These are phyloP conservation scores for Oncorhynchus tshawytscha DNA, from an alignment of 2,113 vertebrate genomes.

Conservation along the genomic window DNA sequence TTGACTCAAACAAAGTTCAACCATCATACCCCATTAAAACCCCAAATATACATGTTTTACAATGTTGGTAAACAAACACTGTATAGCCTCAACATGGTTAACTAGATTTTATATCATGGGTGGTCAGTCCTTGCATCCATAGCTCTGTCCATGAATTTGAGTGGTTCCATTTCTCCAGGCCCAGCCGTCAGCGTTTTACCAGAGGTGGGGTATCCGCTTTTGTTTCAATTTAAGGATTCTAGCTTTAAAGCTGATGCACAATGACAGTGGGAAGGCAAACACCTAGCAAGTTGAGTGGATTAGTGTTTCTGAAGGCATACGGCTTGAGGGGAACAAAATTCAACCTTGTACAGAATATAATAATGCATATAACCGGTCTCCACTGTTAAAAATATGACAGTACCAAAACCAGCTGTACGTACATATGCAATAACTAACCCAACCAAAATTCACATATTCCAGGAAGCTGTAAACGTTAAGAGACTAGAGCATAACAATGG, in stretches of 20 bases:
- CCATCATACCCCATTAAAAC: no score
- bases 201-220: no score
- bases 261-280: slow-evolving; percentile 49
- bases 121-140: no score
- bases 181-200: no score
- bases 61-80: no score
- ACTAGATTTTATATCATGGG: no score
- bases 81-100: no score
- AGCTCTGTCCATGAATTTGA: no score
- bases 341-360: slow-evolving; percentile 54
- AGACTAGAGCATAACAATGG: slow-evolving; percentile 47
- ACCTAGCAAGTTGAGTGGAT: slow-evolving; percentile 47
- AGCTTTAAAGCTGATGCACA: slow-evolving; percentile 35
- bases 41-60: no score
- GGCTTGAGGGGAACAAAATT: slow-evolving; percentile 54
- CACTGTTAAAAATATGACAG: slow-evolving; percentile 12
- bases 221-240: no score
- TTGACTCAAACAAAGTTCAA: slow-evolving; percentile 41
- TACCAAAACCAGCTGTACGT: slow-evolving; percentile 50
- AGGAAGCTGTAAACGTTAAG: slow-evolving; percentile 67
- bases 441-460: slow-evolving; percentile 35
- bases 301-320: slow-evolving; percentile 67
- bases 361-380: slow-evolving; percentile 50
- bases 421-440: slow-evolving; percentile 48
- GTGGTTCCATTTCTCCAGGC: no score